These are phyloP conservation scores for Acanthisitta chloris DNA, from an alignment of 2,113 vertebrate species.

Conservation along the genomic window DNA sequence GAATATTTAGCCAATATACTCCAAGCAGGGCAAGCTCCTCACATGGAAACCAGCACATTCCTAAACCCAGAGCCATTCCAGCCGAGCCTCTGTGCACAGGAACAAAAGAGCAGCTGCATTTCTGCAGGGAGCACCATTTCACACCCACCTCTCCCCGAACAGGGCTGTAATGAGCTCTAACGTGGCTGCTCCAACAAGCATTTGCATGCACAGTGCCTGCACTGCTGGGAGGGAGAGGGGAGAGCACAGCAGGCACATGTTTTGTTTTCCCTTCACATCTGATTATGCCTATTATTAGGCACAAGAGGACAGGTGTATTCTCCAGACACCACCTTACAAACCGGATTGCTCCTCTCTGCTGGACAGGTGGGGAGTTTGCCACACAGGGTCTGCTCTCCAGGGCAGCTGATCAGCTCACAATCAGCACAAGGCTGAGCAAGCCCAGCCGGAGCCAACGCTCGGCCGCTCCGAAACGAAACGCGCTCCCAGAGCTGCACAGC, in stretches of 20 bases:
- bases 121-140: not conserved
- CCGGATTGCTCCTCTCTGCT: not conserved
- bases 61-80: not conserved
- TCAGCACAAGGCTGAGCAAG: not conserved
- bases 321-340: not conserved
- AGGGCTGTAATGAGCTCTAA: not conserved
- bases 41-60: accelerated
- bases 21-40: not conserved
- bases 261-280: constrained; percentile 3
- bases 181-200: not conserved
- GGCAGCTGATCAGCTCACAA: not conserved
- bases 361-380: not conserved
- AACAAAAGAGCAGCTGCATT: constrained; percentile 1
- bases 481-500: not conserved
- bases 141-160: not conserved
- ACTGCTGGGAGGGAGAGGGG: not conserved
- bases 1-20: accelerated
- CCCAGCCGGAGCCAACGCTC: constrained; percentile 6
- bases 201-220: not conserved
- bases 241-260: not conserved
- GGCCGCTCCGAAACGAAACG: too few relatives aligned
- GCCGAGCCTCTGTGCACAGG: not conserved
- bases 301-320: constrained; percentile 15
- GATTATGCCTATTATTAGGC: constrained; percentile 8
- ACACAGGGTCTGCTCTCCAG: not conserved